phyloP scores from a whole-genome alignment of 2,888 invertebrate genomes.

The Acanthosepion pharaonis region DNA sequence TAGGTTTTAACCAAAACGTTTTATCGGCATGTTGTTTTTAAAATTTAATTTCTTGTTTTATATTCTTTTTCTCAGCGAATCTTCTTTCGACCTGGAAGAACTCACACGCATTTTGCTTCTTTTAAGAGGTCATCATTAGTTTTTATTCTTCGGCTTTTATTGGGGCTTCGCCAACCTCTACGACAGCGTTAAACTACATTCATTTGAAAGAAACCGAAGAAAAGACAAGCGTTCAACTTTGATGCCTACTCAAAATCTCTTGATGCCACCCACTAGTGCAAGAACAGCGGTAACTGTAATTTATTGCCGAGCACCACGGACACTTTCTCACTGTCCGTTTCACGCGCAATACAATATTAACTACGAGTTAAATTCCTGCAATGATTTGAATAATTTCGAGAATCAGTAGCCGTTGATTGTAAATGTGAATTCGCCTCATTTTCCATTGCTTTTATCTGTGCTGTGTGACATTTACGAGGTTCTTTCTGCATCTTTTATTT shows the following conservation, averaged over 20 bases:
- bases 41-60: background rate
- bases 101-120: background rate
- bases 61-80: background rate
- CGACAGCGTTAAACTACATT: background rate
- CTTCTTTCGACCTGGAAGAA: background rate
- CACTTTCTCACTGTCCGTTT: background rate
- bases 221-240: background rate
- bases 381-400: background rate
- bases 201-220: background rate
- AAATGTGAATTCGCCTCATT: background rate
- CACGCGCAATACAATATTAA: background rate
- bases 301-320: background rate
- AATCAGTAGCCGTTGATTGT: conserved; percentile 33
- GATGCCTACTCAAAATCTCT: background rate
- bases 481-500: background rate
- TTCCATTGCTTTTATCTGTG: background rate
- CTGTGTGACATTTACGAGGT: background rate
- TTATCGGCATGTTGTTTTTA: background rate
- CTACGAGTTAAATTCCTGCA: background rate
- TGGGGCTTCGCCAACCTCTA: background rate
- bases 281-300: background rate
- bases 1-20: conserved; percentile 15
- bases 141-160: background rate
- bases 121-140: background rate
- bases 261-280: background rate